Percentiles rank a stretch among this genome's conserved stretches.
phyloP scores from a whole-genome alignment of 2,888 invertebrate genomes.

The Synanthedon andrenaeformis region DNA sequence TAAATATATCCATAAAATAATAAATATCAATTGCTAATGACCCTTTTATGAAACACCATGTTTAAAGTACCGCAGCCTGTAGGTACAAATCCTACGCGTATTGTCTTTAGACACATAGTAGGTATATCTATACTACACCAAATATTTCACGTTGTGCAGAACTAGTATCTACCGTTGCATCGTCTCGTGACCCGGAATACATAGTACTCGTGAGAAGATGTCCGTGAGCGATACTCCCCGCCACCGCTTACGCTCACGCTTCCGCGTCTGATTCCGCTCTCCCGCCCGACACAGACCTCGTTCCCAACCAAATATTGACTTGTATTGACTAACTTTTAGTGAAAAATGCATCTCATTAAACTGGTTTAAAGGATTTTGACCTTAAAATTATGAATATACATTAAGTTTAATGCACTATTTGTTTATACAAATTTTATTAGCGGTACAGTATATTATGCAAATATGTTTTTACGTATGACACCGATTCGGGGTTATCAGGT shows the following conservation, averaged over 20 bases:
- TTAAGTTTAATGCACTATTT: conserved; percentile 9
- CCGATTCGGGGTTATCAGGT: too few relatives aligned
- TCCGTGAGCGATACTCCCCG: conserved; percentile 24
- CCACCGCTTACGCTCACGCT: background rate
- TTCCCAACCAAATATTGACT: background rate
- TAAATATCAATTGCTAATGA: too few relatives aligned
- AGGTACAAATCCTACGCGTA: too few relatives aligned
- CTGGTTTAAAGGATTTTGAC: conserved; percentile 32
- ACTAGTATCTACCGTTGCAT: conserved; percentile 43
- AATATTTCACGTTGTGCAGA: conserved; percentile 7
- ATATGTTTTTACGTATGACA: background rate
- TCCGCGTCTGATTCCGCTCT: conserved; percentile 3
- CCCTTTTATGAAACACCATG: too few relatives aligned
- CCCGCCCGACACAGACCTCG: background rate
- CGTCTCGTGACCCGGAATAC: conserved; percentile 43
- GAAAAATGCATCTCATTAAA: conserved; percentile 12
- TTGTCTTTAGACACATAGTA: conserved; percentile 1
- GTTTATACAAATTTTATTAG: conserved; percentile 8
- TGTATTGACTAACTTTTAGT: background rate
- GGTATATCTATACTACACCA: too few relatives aligned
- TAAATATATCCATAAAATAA: too few relatives aligned
- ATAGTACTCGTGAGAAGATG: conserved; percentile 34
- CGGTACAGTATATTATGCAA: conserved; percentile 2
- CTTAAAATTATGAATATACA: conserved; percentile 23
- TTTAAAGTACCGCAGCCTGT: too few relatives aligned